A percentile compares a stretch with the other conserved stretches of the same genome.
Evolutionary conservation across 1,140 invertebrate species (phyloP).

Genomic region (Ganaspis sp.): DNA sequence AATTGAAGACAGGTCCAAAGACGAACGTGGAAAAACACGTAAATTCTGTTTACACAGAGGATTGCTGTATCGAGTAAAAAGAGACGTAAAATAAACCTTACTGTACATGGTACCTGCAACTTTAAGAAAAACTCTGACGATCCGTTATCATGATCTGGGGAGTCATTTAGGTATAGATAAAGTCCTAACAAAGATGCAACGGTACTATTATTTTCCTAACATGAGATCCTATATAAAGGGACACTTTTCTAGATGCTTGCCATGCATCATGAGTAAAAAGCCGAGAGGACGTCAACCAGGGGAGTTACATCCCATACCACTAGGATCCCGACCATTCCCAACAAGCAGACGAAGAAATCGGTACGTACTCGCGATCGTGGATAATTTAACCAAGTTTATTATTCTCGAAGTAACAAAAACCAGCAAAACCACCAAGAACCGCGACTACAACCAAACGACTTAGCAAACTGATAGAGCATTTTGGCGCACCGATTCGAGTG

Average conservation of each 20-base stretch:
- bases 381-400: background rate
- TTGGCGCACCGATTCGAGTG: background rate
- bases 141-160: too few relatives aligned
- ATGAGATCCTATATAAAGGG: too few relatives aligned
- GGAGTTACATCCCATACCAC: too few relatives aligned
- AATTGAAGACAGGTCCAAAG: background rate
- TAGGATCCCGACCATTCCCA: background rate
- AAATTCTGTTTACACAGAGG: background rate
- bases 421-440: background rate
- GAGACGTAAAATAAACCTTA: background rate
- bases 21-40: background rate
- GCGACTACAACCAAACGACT: background rate
- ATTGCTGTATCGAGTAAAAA: background rate
- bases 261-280: too few relatives aligned
- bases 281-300: too few relatives aligned
- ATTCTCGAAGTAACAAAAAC: background rate
- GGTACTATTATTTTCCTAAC: too few relatives aligned
- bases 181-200: too few relatives aligned
- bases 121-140: too few relatives aligned
- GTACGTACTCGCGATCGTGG: background rate
- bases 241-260: too few relatives aligned
- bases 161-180: too few relatives aligned
- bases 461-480: background rate
- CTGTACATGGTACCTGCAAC: background rate
- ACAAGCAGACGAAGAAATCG: background rate